These are phyloP conservation scores for Eupelmus urozonus DNA, from an alignment of 2,888 invertebrate species.

Conservation along the genomic window DNA sequence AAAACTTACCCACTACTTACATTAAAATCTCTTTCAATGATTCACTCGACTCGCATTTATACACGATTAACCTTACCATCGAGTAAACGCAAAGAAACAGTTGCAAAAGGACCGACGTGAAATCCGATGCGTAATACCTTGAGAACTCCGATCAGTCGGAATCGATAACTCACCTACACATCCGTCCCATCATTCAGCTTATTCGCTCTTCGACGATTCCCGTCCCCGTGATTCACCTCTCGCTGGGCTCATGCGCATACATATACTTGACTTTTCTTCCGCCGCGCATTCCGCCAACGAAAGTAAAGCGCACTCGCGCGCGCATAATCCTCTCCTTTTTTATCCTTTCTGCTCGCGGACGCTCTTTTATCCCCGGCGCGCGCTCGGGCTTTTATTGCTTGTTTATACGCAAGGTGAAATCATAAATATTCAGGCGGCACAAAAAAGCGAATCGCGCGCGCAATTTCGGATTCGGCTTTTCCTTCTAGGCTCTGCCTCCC, in stretches of 20 bases:
- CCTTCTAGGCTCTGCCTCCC: not conserved
- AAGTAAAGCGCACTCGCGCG: too few relatives aligned
- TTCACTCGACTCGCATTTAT: too few relatives aligned
- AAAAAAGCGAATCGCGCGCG: not conserved
- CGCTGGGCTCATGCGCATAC: too few relatives aligned
- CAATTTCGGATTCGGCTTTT: slow-evolving; percentile 40
- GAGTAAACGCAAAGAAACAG: too few relatives aligned
- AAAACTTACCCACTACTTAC: too few relatives aligned
- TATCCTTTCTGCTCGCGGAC: too few relatives aligned
- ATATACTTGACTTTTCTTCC: not conserved
- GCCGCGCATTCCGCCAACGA: not conserved
- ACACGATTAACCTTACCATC: too few relatives aligned
- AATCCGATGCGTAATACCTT: slow-evolving; percentile 3
- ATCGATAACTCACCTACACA: not conserved
- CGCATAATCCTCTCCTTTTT: not conserved
- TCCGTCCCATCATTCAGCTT: not conserved
- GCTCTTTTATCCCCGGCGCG: slow-evolving; percentile 4
- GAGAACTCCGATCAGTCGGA: not conserved
- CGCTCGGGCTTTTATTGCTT: slow-evolving; percentile 14
- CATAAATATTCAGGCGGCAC: slow-evolving; percentile 40
- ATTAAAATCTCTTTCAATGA: too few relatives aligned
- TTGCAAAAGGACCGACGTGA: not conserved
- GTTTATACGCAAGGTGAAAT: not conserved
- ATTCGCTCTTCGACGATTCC: slow-evolving; percentile 9
- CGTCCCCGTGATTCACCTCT: too few relatives aligned